Base-by-base conservation (phyloP, 2,888 invertebrate genomes). In the Sthenelais limicola region DNA sequence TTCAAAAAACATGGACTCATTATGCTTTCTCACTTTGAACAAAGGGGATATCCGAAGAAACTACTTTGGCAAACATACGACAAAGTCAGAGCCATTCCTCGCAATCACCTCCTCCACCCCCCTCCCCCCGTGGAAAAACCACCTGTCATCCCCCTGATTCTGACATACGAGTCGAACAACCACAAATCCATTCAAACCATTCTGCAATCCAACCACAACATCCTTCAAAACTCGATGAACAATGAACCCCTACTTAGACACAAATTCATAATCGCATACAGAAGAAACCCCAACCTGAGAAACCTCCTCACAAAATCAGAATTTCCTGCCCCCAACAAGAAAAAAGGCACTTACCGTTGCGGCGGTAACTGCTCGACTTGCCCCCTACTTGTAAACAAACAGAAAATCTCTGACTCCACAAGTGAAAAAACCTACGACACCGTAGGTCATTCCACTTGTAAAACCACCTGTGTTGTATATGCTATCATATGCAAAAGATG, bases 41-140 rank as follows among this genome's bases (percentile, higher is more conserved):
- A 3, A 5, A 28, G 56, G 4, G 32, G 32, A 1, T 56, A 56
- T 24, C 56, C 56, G 32, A 32, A 30, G 56, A 56, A 56, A 56
- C 56, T 28, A 32, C 32, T 56, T 2, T 24, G 30, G 5, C 1
- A 3, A 3, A 9, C 26, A 28, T 21, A 28, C 12, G 1, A 56
- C 5, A 18, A 21, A 21, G 56, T 32, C 5, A 1, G 30, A 28
- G 3, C 12, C 1, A 9, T 32, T 5, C 18, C 30, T 21, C 28
- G 56, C 3, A 33, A 3, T 32, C 9, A 28, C 32, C 24, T 30
- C 32, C 21, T 4, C 18, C 2, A 1, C 9, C 30, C 30, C 32
- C 12, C 30, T n/a, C 2, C 9, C 2, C 2, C 32, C 1, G 2
- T 21, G 1, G 3, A 7, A 7, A n/a, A 51, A 9, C 18, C 7